phyloP scores from a whole-genome alignment of 2,113 vertebrate species.

The Psephotus haematonotus region DNA sequence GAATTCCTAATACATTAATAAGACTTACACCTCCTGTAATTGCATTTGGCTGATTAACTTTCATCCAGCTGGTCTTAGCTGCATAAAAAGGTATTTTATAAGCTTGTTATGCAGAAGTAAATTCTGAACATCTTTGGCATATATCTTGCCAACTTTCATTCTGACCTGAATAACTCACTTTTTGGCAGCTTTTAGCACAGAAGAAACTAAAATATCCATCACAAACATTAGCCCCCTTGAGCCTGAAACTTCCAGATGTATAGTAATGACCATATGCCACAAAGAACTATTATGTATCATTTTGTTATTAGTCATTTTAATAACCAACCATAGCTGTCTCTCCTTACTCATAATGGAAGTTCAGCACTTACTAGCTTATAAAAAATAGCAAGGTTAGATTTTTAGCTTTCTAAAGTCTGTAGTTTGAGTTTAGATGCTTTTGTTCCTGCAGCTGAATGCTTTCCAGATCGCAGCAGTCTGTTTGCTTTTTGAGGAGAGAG shows the following conservation, averaged over 20 bases:
- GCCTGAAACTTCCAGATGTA: slow-evolving; percentile 74
- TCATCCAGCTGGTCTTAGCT: slow-evolving; percentile 75
- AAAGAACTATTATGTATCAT: background rate
- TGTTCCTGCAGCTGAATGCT: slow-evolving; percentile 55
- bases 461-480: slow-evolving; percentile 38
- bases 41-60: slow-evolving; percentile 79
- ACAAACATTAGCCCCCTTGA: slow-evolving; percentile 67
- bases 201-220: slow-evolving; percentile 71
- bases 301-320: slow-evolving; percentile 26
- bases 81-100: slow-evolving; percentile 75
- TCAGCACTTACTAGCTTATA: background rate
- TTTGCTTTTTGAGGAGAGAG: slow-evolving; percentile 49
- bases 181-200: slow-evolving; percentile 63
- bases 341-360: background rate
- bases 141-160: slow-evolving; percentile 69
- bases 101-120: slow-evolving; percentile 65
- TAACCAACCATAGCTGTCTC: background rate
- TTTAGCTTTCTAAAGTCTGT: background rate
- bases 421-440: slow-evolving; percentile 34
- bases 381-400: background rate
- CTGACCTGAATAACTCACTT: slow-evolving; percentile 70
- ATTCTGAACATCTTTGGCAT: slow-evolving; percentile 71
- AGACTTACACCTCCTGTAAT: slow-evolving; percentile 67
- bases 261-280: slow-evolving; percentile 67
- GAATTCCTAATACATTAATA: slow-evolving; percentile 76